Evolutionary conservation across 2,113 vertebrate species (phyloP).

Genomic region (Pimephales promelas): DNA sequence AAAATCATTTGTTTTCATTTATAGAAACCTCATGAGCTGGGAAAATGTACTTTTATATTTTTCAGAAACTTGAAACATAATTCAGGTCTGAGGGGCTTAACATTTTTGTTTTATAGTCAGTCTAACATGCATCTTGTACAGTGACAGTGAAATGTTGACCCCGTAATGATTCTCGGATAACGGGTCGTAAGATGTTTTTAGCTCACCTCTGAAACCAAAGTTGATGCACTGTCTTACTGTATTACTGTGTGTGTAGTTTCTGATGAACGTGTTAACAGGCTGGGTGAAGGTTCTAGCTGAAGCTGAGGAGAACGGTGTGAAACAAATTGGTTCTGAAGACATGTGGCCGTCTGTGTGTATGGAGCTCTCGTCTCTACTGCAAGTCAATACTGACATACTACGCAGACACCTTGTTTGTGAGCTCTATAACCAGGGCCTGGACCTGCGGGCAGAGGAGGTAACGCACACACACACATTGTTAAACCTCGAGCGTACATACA

Average conservation of each 20-base stretch:
- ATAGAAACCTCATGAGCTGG: no score
- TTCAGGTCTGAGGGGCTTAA: no score
- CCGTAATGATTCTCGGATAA: not conserved
- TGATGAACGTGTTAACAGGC: constrained; percentile 83
- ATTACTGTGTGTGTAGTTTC: constrained; percentile 76
- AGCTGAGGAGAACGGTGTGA: constrained; percentile 57
- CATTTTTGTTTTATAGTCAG: not conserved
- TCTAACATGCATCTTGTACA: not conserved
- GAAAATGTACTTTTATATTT: no score
- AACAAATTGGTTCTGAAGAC: constrained; percentile 69
- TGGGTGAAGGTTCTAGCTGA: constrained; percentile 80
- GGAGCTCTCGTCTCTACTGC: constrained; percentile 86
- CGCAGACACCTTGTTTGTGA: constrained; percentile 89
- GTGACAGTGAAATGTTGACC: not conserved
- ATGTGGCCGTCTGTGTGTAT: constrained; percentile 86
- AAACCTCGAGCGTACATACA: not conserved
- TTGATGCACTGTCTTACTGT: constrained; percentile 10
- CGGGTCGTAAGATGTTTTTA: not conserved
- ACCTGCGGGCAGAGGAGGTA: constrained; percentile 91
- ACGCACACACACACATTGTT: not conserved
- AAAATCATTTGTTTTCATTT: no score
- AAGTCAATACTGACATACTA: constrained; percentile 86
- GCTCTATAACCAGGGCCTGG: constrained; percentile 90
- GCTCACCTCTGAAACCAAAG: not conserved
- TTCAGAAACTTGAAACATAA: no score